Base-by-base conservation (phyloP, 2,113 vertebrate genomes). In the Toxostoma redivivum region DNA sequence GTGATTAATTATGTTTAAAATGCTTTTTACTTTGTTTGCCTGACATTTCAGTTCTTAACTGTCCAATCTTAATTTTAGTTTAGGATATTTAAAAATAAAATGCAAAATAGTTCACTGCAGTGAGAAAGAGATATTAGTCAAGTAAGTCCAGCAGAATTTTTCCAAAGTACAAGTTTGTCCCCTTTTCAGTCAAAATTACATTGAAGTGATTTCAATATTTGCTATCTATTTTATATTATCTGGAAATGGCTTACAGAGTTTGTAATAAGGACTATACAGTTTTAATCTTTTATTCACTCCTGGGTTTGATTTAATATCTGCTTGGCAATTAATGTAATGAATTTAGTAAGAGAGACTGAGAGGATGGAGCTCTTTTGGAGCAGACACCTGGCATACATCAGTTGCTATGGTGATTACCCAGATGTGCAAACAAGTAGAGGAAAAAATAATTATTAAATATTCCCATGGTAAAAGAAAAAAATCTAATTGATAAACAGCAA, bases 401-500 rank as follows among this genome's bases (percentile, higher is more conserved):
- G 97, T 97, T 97, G 91, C 95, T 94, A 97, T 95, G 95, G 95
- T 91, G 92, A 97, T 93, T 93, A 83, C 79, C 45, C 95, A 97
- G 90, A 81, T 97, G 88, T 96, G 87, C 88, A 93, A 96, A 90
- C 81, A 96, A 96, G 69, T 60, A 74, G 74, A 91, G 37, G 65
- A 69, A 96, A 95, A 90, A 92, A 47, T 88, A 92, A 86, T 79
- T 65, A 92, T 73, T 93, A 70, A 71, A 77, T 95, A 94, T 94
- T 91, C 94, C 74, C 92, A 86, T 2, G 24, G 47, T 65, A 81
- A 67, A 93, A 92, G 57, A 70, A 76, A 79, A 89, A 69, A 33
- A 45, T 38, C 35, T 96, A 96, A 97, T 67, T 91, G 92, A 90
- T 95, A 93, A 92, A 79, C 53, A 94, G 50, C n/a, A 47, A 84